Evolutionary conservation across 2,888 invertebrate genomes (phyloP).

Genomic region (Charanyca ferruginea): DNA sequence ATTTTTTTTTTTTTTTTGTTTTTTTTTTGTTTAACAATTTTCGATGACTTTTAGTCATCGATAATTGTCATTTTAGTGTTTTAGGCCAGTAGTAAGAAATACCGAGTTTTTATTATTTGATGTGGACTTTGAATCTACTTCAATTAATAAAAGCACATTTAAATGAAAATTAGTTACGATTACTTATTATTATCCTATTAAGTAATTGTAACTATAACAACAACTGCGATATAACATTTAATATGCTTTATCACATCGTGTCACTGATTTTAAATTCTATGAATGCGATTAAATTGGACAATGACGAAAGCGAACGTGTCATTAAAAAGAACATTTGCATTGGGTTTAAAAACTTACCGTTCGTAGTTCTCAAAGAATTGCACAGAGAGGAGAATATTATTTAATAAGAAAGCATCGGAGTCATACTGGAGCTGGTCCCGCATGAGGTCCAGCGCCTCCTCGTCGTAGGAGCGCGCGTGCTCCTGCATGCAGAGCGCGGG

Average conservation of each 20-base stretch:
- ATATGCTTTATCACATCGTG: conserved; percentile 33
- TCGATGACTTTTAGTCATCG: no score
- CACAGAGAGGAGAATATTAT: conserved; percentile 94
- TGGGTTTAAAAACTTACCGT: conserved; percentile 84
- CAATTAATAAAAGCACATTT: no score
- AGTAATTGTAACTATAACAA: conserved; percentile 7
- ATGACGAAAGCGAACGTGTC: conserved; percentile 9
- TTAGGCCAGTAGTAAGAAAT: no score
- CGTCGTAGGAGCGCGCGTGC: conserved; percentile 85
- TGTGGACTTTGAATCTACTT: no score
- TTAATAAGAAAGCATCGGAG: conserved; percentile 93
- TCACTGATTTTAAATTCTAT: conserved; percentile 36
- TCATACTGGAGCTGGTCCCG: conserved; percentile 91
- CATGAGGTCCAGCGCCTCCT: conserved; percentile 90
- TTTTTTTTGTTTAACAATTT: no score
- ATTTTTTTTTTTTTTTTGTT: no score
- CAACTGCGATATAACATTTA: not conserved
- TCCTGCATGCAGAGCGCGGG: conserved; percentile 74
- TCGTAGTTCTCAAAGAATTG: conserved; percentile 96
- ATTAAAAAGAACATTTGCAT: conserved; percentile 4
- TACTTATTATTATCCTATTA: no score
- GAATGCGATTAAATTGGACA: conserved; percentile 36
- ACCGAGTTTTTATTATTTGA: no score
- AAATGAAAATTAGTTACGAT: no score
- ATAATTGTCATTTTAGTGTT: no score